These are phyloP conservation scores for Eulemur macaco DNA, from an alignment of 2,113 vertebrate genomes.

Conservation along the genomic window DNA sequence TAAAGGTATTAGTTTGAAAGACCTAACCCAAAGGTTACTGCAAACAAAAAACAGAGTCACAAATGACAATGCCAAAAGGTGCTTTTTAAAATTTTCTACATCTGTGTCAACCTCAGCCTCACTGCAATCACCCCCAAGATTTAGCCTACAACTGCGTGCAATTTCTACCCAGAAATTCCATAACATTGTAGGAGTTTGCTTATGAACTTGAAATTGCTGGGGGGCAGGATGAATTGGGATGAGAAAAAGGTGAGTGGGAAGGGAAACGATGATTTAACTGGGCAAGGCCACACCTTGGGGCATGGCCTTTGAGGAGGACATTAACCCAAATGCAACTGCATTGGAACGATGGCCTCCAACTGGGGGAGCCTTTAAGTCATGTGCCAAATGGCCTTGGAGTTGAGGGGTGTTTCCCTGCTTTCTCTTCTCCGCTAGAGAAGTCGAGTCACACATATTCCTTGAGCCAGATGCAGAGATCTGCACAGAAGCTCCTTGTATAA, in stretches of 20 bases:
- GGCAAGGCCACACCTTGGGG: background rate
- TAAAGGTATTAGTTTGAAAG: background rate
- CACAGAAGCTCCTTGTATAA: background rate
- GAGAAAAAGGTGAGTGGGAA: background rate
- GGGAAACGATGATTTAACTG: background rate
- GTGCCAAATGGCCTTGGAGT: background rate
- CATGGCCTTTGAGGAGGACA: background rate
- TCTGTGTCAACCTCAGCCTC: background rate
- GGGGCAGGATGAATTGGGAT: rapidly evolving
- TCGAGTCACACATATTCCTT: background rate
- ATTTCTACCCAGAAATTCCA: background rate
- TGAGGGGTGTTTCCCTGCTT: background rate
- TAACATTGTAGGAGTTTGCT: background rate
- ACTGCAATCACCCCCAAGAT: background rate
- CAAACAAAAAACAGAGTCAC: background rate
- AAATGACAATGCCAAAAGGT: background rate
- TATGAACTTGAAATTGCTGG: background rate
- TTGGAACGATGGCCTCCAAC: rapidly evolving
- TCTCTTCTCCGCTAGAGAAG: background rate
- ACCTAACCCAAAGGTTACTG: background rate
- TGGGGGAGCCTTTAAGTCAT: background rate
- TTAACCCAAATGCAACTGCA: background rate
- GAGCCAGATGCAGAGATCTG: background rate
- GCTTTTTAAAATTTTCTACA: background rate
- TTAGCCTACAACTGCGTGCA: background rate